These are phyloP conservation scores for Rhagonycha lutea DNA, from an alignment of 2,888 invertebrate species.

Conservation along the genomic window DNA sequence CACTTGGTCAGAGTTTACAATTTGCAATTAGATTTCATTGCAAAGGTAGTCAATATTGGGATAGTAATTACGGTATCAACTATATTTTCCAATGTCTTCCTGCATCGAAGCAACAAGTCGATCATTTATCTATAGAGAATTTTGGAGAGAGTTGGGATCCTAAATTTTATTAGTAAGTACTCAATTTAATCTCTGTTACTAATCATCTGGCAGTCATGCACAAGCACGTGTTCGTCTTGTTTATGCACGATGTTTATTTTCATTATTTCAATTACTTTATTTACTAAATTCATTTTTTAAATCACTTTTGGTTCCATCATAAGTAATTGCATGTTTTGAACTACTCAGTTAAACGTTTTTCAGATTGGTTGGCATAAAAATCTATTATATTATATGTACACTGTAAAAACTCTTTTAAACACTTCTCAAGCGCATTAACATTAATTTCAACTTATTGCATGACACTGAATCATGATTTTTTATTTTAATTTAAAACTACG, in stretches of 20 bases:
- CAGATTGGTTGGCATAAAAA: conserved; percentile 15
- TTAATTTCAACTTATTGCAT: neutral
- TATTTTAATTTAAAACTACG: neutral
- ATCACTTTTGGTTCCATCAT: neutral
- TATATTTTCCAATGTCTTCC: conserved; percentile 87
- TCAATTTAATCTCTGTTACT: neutral
- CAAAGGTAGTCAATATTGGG: conserved; percentile 89
- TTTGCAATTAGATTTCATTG: conserved; percentile 89
- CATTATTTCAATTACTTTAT: neutral
- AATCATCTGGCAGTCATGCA: conserved; percentile 31
- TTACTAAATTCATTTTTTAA: neutral
- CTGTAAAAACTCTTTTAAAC: neutral
- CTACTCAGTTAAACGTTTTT: conserved; percentile 6
- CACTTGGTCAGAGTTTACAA: conserved; percentile 79
- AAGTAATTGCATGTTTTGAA: conserved; percentile 15
- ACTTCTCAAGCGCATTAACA: neutral
- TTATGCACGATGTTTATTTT: conserved; percentile 3
- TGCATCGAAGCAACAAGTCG: conserved; percentile 39
- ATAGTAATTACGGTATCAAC: conserved; percentile 86
- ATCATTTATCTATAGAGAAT: conserved; percentile 21
- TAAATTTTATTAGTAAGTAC: conserved; percentile 54
- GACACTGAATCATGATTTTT: neutral
- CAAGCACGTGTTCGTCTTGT: conserved; percentile 13
- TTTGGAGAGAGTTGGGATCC: conserved; percentile 47
- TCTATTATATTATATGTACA: conserved; percentile 5